Evolutionary conservation across 2,797 vertebrate species (phyloP), one percentile per base, ranked within the genome.

Genomic region (Rhynchotus rufescens): DNA sequence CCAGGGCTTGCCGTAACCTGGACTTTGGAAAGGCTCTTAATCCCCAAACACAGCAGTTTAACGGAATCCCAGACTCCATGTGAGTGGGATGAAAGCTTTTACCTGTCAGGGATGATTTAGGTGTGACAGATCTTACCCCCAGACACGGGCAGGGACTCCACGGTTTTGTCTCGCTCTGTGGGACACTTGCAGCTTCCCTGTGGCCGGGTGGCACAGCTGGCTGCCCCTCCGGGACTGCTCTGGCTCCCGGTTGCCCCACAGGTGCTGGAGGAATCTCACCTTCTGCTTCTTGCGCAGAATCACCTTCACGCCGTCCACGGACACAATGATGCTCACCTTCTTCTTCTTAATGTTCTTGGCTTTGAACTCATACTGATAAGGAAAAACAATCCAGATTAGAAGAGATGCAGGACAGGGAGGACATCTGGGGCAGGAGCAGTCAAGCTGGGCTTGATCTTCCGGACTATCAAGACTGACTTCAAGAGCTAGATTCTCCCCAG

Each of bases 321-420:
- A 99, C 95, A 99, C 98, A 4, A 98, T 94, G 26, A 99, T 98
- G 98, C 96, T 98, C 91, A 98, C 98, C 89, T 99, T 98, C 97
- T 98, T 99, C 98, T 98, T 99, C 96, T 99, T 99, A 89, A 99
- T 98, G 90, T 98, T 98, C 96, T 99, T 99, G 75, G 98, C 98
- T 96, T 99, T 99, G 97, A 99, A 99, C 94, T 99, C 99, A 10
- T 98, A 99, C 99, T 99, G 21, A 45, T 62, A 56, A 64, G 45
- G 65, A 81, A 86, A 44, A 80, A 68, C 84, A 87, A 42, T 2
- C 2, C 34, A 10, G 34, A 59, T 93, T 73, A 92, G 81, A 34
- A 61, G 54, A 64, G 10, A 36, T 8, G 56, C 14, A 38, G 13
- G 54, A 3, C 0, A 26, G 12, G 26, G 34, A 44, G 10, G 20